phyloP scores from a whole-genome alignment of 2,888 invertebrate species.

The Hypselothyrea guttata region DNA sequence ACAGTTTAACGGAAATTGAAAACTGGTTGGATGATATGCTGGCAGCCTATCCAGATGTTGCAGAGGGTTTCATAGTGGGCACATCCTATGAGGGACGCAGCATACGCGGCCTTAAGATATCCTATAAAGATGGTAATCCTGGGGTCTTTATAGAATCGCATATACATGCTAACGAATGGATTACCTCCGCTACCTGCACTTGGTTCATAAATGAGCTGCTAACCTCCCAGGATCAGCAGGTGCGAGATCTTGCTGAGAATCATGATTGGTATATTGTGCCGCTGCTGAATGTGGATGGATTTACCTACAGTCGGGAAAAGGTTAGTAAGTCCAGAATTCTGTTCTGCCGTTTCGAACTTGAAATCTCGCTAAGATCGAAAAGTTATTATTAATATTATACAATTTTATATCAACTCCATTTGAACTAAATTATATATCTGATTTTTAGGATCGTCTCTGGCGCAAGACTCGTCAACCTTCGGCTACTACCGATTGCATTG shows the following conservation, averaged over 20 bases:
- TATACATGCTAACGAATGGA: constrained; percentile 88
- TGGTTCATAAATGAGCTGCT: constrained; percentile 87
- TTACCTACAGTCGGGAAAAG: constrained; percentile 85
- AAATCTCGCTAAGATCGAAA: too few relatives aligned
- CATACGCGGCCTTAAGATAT: constrained; percentile 84
- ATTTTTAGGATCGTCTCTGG: constrained; percentile 85
- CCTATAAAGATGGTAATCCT: constrained; percentile 80
- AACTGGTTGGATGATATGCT: constrained; percentile 84
- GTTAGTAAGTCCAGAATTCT: constrained; percentile 82
- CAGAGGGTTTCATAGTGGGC: constrained; percentile 83
- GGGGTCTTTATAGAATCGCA: constrained; percentile 86
- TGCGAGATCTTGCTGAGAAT: constrained; percentile 85
- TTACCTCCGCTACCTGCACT: constrained; percentile 86
- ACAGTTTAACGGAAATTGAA: constrained; percentile 84
- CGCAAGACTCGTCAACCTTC: constrained; percentile 85
- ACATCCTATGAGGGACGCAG: constrained; percentile 84
- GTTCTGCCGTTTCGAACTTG: too few relatives aligned
- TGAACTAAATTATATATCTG: too few relatives aligned
- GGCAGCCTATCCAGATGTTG: constrained; percentile 82
- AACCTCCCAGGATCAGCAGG: constrained; percentile 84
- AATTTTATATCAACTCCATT: too few relatives aligned
- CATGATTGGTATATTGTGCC: constrained; percentile 90
- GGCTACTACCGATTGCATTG: constrained; percentile 65
- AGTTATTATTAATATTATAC: too few relatives aligned
- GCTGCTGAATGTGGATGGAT: constrained; percentile 88